Evolutionary conservation across 2,888 invertebrate genomes (phyloP).

Genomic region (Altica lythri): DNA sequence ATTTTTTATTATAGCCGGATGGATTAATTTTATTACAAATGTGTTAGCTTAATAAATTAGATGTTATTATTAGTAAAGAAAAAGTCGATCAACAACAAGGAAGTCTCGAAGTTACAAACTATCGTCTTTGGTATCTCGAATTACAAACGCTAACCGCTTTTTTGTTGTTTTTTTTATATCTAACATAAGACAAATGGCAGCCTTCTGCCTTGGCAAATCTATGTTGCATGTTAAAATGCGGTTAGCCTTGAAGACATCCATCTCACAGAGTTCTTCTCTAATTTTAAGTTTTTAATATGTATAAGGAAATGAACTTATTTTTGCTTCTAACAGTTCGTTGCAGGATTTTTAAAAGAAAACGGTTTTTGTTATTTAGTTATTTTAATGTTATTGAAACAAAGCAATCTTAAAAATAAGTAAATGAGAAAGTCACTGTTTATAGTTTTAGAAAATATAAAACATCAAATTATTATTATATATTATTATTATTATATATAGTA

Average conservation of each 20-base stretch:
- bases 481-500: too few relatives aligned
- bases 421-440: too few relatives aligned
- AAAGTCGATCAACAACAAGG: conserved; percentile 3
- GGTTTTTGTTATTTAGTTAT: too few relatives aligned
- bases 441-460: too few relatives aligned
- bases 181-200: conserved; percentile 21
- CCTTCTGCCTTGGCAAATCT: conserved; percentile 21
- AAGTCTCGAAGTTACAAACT: conserved; percentile 13
- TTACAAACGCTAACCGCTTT: conserved; percentile 13
- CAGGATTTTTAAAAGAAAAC: too few relatives aligned
- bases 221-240: conserved; percentile 36
- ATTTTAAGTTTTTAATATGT: conserved; percentile 27
- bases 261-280: conserved; percentile 30
- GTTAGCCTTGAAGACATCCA: conserved; percentile 38
- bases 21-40: too few relatives aligned
- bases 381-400: too few relatives aligned
- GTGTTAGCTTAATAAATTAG: too few relatives aligned
- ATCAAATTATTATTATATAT: too few relatives aligned
- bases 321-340: conserved; percentile 5
- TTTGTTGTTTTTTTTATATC: conserved; percentile 10
- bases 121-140: neutral
- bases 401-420: too few relatives aligned
- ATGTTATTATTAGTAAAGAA: too few relatives aligned
- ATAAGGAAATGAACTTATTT: conserved; percentile 33
- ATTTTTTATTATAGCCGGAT: too few relatives aligned